Percentiles rank a stretch among this genome's conserved stretches.
phyloP scores from a whole-genome alignment of 2,888 invertebrate genomes.

The Agrotis exclamationis region DNA sequence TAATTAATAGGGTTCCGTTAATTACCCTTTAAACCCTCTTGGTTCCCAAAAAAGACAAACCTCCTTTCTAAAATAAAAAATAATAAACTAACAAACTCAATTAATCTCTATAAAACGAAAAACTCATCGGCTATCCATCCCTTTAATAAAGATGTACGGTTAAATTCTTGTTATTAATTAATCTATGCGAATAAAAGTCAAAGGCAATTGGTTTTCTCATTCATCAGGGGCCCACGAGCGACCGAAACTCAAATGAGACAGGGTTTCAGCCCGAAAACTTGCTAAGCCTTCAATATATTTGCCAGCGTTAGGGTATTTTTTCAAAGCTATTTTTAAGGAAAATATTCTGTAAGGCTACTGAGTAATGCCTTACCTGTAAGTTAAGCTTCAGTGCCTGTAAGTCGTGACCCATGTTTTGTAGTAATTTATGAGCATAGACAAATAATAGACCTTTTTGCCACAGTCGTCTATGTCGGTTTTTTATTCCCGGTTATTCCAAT shows the following conservation, averaged over 20 bases:
- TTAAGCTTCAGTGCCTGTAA: slow-evolving; percentile 11
- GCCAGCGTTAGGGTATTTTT: slow-evolving; percentile 11
- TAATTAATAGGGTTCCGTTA: no score
- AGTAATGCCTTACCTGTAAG: slow-evolving; percentile 10
- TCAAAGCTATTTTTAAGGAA: slow-evolving; percentile 9
- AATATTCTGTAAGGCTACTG: slow-evolving; percentile 11
- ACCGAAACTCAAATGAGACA: slow-evolving; percentile 31
- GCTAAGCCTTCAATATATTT: slow-evolving; percentile 48
- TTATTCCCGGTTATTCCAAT: neutral
- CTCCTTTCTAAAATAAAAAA: slow-evolving; percentile 5
- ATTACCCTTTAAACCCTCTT: no score
- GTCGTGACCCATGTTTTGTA: slow-evolving; percentile 24
- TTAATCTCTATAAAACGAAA: slow-evolving; percentile 38
- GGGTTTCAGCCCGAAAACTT: slow-evolving; percentile 29
- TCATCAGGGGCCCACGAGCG: slow-evolving; percentile 41
- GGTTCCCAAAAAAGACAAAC: no score
- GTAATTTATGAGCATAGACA: slow-evolving; percentile 26
- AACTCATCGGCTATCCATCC: slow-evolving; percentile 19
- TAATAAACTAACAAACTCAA: slow-evolving; percentile 22
- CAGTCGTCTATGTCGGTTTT: neutral
- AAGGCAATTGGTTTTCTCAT: slow-evolving; percentile 54
- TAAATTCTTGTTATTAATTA: slow-evolving; percentile 55
- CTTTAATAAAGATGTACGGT: slow-evolving; percentile 51
- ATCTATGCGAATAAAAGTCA: slow-evolving; percentile 61
- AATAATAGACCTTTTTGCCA: neutral